Percentiles rank a stretch among this genome's conserved stretches.
phyloP scores from a whole-genome alignment of 1,140 invertebrate genomes.

The Drosophila oshimai region DNA sequence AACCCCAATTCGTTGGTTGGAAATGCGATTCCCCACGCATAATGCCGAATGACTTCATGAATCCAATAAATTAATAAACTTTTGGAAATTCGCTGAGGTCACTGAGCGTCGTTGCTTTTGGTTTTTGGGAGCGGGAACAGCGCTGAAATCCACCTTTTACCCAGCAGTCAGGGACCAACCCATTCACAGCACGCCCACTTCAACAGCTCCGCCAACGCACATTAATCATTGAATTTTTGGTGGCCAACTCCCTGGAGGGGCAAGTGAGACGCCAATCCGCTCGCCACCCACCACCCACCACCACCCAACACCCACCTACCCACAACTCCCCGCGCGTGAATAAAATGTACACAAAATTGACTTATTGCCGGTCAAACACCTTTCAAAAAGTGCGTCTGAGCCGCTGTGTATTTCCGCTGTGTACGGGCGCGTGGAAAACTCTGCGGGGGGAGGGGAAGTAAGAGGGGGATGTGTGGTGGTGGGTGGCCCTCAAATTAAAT shows the following conservation, averaged over 20 bases:
- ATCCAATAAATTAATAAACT: constrained; percentile 80
- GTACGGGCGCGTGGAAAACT: constrained; percentile 19
- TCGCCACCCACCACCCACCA: constrained; percentile 1
- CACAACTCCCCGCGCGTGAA: constrained; percentile 45
- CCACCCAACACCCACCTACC: background rate
- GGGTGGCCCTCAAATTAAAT: constrained; percentile 65
- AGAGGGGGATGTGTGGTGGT: background rate
- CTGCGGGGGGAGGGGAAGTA: background rate
- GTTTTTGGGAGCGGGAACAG: constrained; percentile 7
- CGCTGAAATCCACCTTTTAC: constrained; percentile 16
- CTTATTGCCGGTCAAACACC: constrained; percentile 81
- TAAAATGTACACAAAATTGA: constrained; percentile 79
- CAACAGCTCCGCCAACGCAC: constrained; percentile 66
- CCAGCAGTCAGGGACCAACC: constrained; percentile 38
- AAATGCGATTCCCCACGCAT: constrained; percentile 69
- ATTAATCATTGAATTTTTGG: constrained; percentile 81
- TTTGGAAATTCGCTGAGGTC: constrained; percentile 78
- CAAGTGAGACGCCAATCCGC: constrained; percentile 20
- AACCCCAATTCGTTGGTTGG: constrained; percentile 40
- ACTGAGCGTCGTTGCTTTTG: constrained; percentile 49
- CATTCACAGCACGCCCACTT: constrained; percentile 63
- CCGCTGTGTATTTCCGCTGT: constrained; percentile 26
- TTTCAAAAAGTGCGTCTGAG: constrained; percentile 61
- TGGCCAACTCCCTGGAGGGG: constrained; percentile 69
- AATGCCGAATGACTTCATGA: constrained; percentile 77